These are phyloP conservation scores for Aphis craccivora DNA, from an alignment of 1,140 invertebrate genomes.

Conservation along the genomic window DNA sequence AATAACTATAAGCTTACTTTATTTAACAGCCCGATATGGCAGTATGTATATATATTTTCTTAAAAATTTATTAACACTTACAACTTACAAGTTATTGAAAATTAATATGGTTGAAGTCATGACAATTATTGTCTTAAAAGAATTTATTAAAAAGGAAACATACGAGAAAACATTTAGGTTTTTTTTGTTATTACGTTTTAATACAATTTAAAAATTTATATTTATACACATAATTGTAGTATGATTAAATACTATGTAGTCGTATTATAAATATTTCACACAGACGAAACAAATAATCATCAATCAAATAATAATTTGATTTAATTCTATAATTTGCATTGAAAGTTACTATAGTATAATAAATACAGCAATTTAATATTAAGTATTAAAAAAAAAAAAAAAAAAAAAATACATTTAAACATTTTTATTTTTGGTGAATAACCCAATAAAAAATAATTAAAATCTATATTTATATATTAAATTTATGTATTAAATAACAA, in stretches of 20 bases:
- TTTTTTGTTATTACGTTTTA: not conserved
- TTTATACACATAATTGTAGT: not conserved
- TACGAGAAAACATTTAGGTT: not conserved
- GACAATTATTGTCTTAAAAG: not conserved
- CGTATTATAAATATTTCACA: not conserved
- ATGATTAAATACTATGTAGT: conserved; percentile 6
- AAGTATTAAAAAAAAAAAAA: not conserved
- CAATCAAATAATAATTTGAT: conserved; percentile 2
- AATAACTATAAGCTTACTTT: not conserved
- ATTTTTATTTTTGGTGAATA: not conserved
- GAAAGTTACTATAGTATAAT: not conserved
- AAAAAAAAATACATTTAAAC: not conserved
- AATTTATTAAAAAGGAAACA: not conserved
- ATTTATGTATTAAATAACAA: conserved; percentile 17
- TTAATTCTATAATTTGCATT: not conserved
- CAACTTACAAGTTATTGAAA: not conserved
- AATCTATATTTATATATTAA: too few species aligned
- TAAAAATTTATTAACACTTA: not conserved
- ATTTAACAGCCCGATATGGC: not conserved
- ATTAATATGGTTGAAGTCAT: not conserved
- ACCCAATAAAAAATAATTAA: not conserved
- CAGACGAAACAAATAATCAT: not conserved
- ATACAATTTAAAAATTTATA: not conserved
- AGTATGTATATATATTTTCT: not conserved
- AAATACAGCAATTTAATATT: not conserved